Evolutionary conservation across 2,797 vertebrate species (phyloP), one percentile per base, ranked within the genome.

Genomic region (Melanotaenia trifasciata): DNA sequence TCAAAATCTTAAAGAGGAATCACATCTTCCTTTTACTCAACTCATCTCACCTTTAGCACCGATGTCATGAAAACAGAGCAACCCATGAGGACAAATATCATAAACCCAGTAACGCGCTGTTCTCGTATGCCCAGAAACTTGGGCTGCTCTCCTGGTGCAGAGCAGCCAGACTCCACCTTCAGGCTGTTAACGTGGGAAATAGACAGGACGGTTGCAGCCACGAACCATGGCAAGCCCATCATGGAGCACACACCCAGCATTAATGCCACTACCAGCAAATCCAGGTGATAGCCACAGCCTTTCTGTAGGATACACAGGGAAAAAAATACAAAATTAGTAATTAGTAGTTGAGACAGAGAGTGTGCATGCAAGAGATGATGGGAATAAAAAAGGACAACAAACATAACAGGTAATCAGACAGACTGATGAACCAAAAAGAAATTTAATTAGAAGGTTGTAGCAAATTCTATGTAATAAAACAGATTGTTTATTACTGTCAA

Each of bases 101-200:
- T 93, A 77, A 98, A 93, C 36, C 97, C 97, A 4, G 97, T 99
- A 85, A 99, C 96, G 24, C 97, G 91, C 79, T 99, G 97, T 87
- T 99, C 97, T 53, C 96, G 93, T 83, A 99, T 99, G 81, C 97
- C 97, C 86, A 99, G 91, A 84, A 99, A 99, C 83, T 97, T 99
- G 43, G 97, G 97, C 73, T 98, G 97, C 50, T 98, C 97, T 81
- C 97, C 97, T 0, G 97, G 97, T 56, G 97, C 97, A 1, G 97
- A 97, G 90, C 97, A 98, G 64, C 96, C 95, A 0, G 97, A 99
- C 91, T 99, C 97, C 82, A 98, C 95, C 93, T 99, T 98, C 75
- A 99, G 93, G 92, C 97, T 99, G 94, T 99, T 99, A 53, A 99
- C 97, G 5, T 98, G 97, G 81, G 96, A 96, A 94, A 99, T 99